A percentile compares a stretch with the other conserved stretches of the same genome.
Conservation (phyloP, 2,113 vertebrate genomes). For the Cygnus atratus region DNA sequence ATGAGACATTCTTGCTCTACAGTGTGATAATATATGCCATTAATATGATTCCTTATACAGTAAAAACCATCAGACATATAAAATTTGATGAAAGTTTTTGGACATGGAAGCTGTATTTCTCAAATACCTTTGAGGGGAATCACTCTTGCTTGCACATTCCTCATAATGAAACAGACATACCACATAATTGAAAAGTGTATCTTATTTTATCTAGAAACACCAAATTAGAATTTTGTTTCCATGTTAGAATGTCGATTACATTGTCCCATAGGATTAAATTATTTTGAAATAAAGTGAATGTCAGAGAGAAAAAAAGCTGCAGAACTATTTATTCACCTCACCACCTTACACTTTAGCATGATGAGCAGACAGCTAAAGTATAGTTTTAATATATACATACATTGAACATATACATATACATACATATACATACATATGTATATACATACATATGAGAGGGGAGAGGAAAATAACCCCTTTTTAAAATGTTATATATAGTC, state of each 20-base stretch:
- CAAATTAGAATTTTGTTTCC: background rate
- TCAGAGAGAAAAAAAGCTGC: background rate
- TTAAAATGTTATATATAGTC: background rate
- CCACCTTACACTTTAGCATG: background rate
- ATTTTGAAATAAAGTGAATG: background rate
- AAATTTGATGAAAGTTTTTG: background rate
- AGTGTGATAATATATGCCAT: background rate
- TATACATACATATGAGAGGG: accelerated
- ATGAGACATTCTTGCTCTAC: background rate
- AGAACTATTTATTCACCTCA: background rate
- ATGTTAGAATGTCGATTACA: background rate
- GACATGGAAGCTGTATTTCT: background rate
- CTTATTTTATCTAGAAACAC: background rate
- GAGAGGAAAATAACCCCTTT: background rate
- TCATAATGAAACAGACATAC: background rate
- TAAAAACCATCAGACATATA: background rate
- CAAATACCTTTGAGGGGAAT: background rate
- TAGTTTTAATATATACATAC: background rate
- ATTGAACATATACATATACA: background rate
- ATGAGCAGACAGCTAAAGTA: background rate
- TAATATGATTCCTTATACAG: background rate
- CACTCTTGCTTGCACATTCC: background rate
- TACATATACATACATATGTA: no score
- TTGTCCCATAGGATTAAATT: background rate
- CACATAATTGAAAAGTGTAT: background rate